Evolutionary conservation across 2,888 invertebrate genomes (phyloP).

Genomic region (Notodonta ziczac): DNA sequence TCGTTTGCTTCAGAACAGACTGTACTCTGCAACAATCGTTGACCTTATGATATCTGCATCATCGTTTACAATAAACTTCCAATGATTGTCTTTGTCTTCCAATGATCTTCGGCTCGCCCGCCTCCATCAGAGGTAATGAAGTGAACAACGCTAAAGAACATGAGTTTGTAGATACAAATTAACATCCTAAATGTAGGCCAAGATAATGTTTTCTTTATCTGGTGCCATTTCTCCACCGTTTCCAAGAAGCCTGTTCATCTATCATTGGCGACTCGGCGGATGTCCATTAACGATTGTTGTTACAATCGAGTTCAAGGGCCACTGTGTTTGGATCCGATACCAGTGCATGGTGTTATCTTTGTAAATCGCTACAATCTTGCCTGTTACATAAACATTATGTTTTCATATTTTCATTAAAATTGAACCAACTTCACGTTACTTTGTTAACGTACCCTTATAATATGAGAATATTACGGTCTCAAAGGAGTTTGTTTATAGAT

Average conservation of each 20-base stretch:
- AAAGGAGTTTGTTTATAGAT: no score
- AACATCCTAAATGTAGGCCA: slow-evolving; percentile 11
- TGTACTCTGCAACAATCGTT: slow-evolving; percentile 8
- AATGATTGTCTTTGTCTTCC: background rate
- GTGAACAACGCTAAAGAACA: slow-evolving; percentile 14
- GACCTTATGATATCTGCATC: slow-evolving; percentile 1
- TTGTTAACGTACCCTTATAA: no score
- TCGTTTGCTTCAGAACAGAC: slow-evolving; percentile 4
- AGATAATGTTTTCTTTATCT: slow-evolving; percentile 28
- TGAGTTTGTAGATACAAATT: slow-evolving; percentile 5
- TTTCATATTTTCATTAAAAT: no score
- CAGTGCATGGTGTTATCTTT: slow-evolving; percentile 18
- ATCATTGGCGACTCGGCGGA: slow-evolving; percentile 50
- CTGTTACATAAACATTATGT: no score
- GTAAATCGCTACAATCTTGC: no score
- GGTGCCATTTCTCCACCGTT: slow-evolving; percentile 38
- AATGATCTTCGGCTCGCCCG: background rate
- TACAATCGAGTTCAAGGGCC: slow-evolving; percentile 57
- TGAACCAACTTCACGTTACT: no score
- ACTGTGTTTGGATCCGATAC: slow-evolving; percentile 40
- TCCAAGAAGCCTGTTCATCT: slow-evolving; percentile 51
- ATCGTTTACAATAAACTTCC: background rate
- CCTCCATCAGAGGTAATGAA: slow-evolving; percentile 3
- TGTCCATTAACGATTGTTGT: slow-evolving; percentile 63
- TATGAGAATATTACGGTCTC: no score